Percentiles rank a stretch among this genome's conserved stretches.
phyloP scores from a whole-genome alignment of 2,113 vertebrate genomes.

The Ancistrus triradiatus region DNA sequence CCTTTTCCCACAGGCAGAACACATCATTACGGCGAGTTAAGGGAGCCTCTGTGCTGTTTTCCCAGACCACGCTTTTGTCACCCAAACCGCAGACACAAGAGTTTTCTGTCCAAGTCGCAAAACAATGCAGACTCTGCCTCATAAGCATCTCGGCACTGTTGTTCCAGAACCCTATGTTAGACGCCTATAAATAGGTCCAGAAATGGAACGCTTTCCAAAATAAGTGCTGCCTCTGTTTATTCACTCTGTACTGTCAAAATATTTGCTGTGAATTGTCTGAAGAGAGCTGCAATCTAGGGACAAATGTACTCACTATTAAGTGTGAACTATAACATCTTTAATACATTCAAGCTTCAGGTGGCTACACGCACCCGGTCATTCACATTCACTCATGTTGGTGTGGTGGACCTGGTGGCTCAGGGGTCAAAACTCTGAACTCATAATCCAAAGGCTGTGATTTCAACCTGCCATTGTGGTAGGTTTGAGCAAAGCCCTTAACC shows the following conservation, averaged over 20 bases:
- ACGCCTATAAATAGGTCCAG: conserved; percentile 2
- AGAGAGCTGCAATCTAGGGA: too few relatives aligned
- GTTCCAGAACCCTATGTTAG: neutral
- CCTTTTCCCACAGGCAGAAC: conserved; percentile 6
- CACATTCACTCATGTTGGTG: too few relatives aligned
- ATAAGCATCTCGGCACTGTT: neutral
- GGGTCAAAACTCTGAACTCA: too few relatives aligned
- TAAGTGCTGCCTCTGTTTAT: conserved; percentile 20
- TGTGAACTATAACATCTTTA: too few relatives aligned
- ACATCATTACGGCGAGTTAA: conserved; percentile 3
- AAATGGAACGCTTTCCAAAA: conserved; percentile 13
- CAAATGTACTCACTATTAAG: too few relatives aligned
- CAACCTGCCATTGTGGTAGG: too few relatives aligned
- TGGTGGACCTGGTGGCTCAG: too few relatives aligned
- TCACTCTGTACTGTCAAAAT: conserved; percentile 17
- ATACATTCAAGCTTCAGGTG: too few relatives aligned
- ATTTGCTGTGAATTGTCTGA: too few relatives aligned
- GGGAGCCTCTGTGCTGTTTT: neutral
- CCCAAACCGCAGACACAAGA: neutral
- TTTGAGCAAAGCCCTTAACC: too few relatives aligned
- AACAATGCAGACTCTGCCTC: conserved; percentile 4
- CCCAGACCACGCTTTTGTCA: neutral
- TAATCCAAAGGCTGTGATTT: too few relatives aligned
- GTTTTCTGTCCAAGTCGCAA: conserved; percentile 4
- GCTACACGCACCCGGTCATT: too few relatives aligned